Evolutionary conservation across 2,888 invertebrate genomes (phyloP).

Genomic region (Thalpophila matura): DNA sequence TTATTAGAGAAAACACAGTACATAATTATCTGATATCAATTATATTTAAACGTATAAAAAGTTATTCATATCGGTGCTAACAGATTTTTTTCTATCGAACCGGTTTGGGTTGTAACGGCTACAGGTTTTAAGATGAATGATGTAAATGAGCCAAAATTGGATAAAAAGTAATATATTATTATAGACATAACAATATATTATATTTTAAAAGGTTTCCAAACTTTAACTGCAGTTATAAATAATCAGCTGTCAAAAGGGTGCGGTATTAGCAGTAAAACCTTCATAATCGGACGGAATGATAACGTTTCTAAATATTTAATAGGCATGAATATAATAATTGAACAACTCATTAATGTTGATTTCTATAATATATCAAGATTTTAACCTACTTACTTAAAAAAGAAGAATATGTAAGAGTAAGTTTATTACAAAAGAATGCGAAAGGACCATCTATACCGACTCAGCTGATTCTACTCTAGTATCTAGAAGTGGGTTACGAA

Average conservation of each 20-base stretch:
- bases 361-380: too few species aligned
- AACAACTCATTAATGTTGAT: too few species aligned
- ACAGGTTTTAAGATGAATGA: conserved; percentile 13
- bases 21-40: neutral
- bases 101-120: neutral
- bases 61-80: conserved; percentile 4
- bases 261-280: conserved; percentile 7
- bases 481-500: neutral
- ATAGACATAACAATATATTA: neutral
- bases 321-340: too few species aligned
- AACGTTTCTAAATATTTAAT: conserved; percentile 1
- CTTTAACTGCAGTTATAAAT: conserved; percentile 21
- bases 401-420: neutral
- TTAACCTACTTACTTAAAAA: too few species aligned
- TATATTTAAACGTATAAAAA: conserved; percentile 3
- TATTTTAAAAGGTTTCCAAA: neutral
- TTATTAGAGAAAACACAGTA: neutral
- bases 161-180: neutral
- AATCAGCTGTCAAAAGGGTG: conserved; percentile 1
- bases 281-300: neutral
- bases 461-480: conserved; percentile 4
- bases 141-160: conserved; percentile 1
- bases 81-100: conserved; percentile 18
- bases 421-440: neutral
- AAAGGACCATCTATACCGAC: neutral